Evolutionary conservation across 2,888 invertebrate genomes (phyloP).

Genomic region (Lysandra bellargus): DNA sequence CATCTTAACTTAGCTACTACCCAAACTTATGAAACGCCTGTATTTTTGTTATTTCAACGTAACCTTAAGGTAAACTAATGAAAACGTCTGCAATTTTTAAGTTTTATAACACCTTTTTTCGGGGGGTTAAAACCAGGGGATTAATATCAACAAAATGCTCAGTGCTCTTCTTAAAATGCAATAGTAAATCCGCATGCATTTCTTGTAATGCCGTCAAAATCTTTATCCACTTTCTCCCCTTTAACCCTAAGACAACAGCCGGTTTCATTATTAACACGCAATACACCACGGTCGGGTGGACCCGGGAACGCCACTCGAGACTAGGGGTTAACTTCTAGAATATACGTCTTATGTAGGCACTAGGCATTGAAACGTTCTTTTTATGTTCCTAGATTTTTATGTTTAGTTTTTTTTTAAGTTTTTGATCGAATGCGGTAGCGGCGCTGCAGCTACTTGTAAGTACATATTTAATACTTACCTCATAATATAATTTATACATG

Average conservation of each 20-base stretch:
- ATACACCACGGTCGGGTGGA: slow-evolving; percentile 47
- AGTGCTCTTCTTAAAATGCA: neutral
- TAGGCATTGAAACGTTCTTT: slow-evolving; percentile 34
- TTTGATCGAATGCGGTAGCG: neutral
- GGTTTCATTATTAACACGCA: slow-evolving; percentile 30
- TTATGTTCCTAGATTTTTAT: neutral
- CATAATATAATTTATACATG: neutral
- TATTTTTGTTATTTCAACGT: too few species aligned
- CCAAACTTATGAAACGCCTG: too few species aligned
- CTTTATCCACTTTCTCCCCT: neutral
- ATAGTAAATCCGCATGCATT: neutral
- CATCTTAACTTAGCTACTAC: too few species aligned
- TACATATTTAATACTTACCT: too few species aligned
- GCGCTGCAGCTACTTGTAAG: neutral
- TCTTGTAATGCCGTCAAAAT: neutral
- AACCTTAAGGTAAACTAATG: too few species aligned
- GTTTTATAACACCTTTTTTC: too few species aligned
- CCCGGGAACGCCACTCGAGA: slow-evolving; percentile 50
- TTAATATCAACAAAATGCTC: neutral
- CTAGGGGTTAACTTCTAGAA: slow-evolving; percentile 47
- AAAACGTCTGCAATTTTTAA: too few species aligned
- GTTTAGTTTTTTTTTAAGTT: neutral
- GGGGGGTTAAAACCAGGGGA: too few species aligned
- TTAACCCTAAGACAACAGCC: slow-evolving; percentile 23
- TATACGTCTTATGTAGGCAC: slow-evolving; percentile 40